Base-by-base conservation (phyloP, 2,113 vertebrate species). In the Zosterops pallidus region DNA sequence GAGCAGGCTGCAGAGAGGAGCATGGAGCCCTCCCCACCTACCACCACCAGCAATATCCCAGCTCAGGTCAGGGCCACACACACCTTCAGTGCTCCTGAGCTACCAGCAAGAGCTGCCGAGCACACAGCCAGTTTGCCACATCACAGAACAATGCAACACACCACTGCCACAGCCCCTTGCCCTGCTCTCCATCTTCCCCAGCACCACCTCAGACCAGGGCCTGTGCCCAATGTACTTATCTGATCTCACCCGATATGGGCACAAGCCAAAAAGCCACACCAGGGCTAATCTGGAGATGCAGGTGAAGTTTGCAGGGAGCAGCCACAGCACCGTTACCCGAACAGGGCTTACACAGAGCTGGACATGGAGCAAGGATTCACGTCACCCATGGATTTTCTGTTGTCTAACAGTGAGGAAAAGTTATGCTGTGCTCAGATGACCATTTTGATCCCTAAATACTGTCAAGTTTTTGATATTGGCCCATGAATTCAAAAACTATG, bases 211-310 rank as follows among this genome's bases (percentile, higher is more conserved):
- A 57, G 25, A 83, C 17, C 76, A 69, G 50, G 31, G 35, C 12
- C 57, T 69, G 46, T 0, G 5, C 42, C 57, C 26, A 1, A 11
- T 67, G 33, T 3, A 0, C 24, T 67, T 22, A 42, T 14, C 44
- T 44, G 29, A 86, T 42, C 64, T 87, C 74, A 84, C 26, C 19
- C 0, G 0, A 70, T 47, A 90, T 11, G 31, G 68, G 80, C 59
- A 74, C 68, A 86, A 88, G 76, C 76, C 92, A 86, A 72, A 86
- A 86, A 89, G 64, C 68, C 89, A 86, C 64, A 74, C 14, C 50
- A 50, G 52, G 0, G 3, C 79, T 92, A 55, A 77, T 60, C 67
- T n/a, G 52, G 64, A 92, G 76, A 63, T 56, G 12, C 8, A 44
- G 47, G 14, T 15, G 18, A 56, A 59, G 71, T 44, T 31, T 52